phyloP scores from a whole-genome alignment of 2,113 vertebrate species.

The Cryptomyrus ogoouensis region DNA sequence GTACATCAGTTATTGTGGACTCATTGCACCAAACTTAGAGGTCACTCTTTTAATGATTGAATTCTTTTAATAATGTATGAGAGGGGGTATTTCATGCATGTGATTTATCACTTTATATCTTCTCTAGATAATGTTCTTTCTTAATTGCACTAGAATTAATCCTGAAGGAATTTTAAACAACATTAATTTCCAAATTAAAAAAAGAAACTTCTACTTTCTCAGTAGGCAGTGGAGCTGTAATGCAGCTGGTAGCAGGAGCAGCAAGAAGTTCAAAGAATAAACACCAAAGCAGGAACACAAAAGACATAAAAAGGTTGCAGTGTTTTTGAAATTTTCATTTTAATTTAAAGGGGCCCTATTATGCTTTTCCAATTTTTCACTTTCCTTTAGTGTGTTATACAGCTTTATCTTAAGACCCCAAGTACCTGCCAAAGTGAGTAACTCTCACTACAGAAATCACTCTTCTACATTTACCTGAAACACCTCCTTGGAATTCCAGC shows the following conservation, averaged over 20 bases:
- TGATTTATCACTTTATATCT: not conserved
- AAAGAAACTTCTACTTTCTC: not conserved
- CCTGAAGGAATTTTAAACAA: not conserved
- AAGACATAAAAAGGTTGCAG: not conserved
- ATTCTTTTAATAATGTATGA: not conserved
- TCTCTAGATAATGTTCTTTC: not conserved
- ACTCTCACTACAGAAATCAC: not conserved
- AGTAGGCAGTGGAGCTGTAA: not conserved
- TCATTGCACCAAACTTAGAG: not conserved
- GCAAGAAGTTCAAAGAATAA: not conserved
- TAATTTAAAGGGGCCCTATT: not conserved
- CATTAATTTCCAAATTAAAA: not conserved
- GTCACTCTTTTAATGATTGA: conserved; percentile 2
- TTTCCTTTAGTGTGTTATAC: not conserved
- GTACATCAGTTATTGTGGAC: not conserved
- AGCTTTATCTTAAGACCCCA: not conserved
- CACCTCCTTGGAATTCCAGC: not conserved
- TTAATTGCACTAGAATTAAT: not conserved
- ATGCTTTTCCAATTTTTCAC: not conserved
- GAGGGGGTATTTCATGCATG: not conserved
- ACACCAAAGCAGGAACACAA: not conserved
- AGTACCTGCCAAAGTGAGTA: not conserved
- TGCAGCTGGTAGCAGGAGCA: not conserved
- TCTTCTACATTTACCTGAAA: not conserved
- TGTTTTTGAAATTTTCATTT: not conserved